A percentile compares a stretch with the other conserved stretches of the same genome.
phyloP scores from a whole-genome alignment of 2,888 invertebrate genomes.

The Drosophila crucigera region DNA sequence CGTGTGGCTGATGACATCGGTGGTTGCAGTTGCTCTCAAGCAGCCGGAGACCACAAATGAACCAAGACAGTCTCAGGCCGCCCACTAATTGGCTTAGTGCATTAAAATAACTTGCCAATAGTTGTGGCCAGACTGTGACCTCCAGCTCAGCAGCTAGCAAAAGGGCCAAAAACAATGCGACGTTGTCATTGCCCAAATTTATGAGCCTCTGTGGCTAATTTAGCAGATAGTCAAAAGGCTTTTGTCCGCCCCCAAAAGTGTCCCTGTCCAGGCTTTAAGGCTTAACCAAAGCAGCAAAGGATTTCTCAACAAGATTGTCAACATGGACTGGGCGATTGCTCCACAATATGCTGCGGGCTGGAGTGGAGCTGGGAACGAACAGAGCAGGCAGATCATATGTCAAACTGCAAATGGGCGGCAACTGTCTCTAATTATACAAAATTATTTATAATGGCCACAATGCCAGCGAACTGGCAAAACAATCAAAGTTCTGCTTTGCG shows the following conservation, averaged over 20 bases:
- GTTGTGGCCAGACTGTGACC: conserved; percentile 69
- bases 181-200: conserved; percentile 80
- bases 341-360: conserved; percentile 12
- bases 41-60: conserved; percentile 62
- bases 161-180: conserved; percentile 58
- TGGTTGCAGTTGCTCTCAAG: conserved; percentile 15
- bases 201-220: conserved; percentile 82
- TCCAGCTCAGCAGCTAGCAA: conserved; percentile 31
- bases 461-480: conserved; percentile 24
- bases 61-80: conserved; percentile 50
- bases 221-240: conserved; percentile 67
- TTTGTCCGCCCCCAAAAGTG: conserved; percentile 53
- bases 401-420: conserved; percentile 63
- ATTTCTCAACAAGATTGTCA: conserved; percentile 61
- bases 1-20: conserved; percentile 67
- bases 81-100: conserved; percentile 79
- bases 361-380: background rate
- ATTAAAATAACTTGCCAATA: conserved; percentile 79
- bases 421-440: conserved; percentile 77
- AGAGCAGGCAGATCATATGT: conserved; percentile 51
- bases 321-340: background rate
- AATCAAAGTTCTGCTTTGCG: conserved; percentile 35
- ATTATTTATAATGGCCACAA: conserved; percentile 76
- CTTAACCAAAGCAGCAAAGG: conserved; percentile 66
- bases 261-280: conserved; percentile 20